These are phyloP conservation scores for Nicator chloris DNA, from an alignment of 2,113 vertebrate genomes.

Conservation along the genomic window DNA sequence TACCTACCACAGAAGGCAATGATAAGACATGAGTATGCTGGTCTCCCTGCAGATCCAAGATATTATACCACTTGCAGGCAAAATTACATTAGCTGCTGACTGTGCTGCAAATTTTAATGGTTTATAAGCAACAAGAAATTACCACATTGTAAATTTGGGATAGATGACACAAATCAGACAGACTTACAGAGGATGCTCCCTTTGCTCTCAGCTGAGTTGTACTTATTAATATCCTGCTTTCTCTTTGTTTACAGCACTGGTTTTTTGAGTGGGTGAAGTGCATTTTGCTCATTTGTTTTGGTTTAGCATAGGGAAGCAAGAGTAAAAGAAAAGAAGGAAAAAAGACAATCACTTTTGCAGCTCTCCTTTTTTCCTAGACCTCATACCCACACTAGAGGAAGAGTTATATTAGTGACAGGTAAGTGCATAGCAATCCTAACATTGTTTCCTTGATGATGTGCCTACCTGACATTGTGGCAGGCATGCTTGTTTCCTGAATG, in stretches of 20 bases:
- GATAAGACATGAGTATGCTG: neutral
- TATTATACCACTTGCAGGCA: constrained; percentile 45
- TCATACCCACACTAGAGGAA: neutral
- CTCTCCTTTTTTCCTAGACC: neutral
- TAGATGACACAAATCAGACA: constrained; percentile 4
- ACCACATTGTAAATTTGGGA: constrained; percentile 10
- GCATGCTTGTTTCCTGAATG: neutral
- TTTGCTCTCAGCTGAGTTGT: neutral
- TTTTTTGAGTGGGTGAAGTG: neutral
- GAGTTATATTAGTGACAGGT: neutral
- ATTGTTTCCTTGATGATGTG: neutral
- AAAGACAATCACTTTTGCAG: neutral
- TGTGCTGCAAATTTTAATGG: constrained; percentile 53
- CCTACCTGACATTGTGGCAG: neutral
- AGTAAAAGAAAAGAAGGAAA: neutral
- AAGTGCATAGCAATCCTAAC: neutral
- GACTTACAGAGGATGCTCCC: neutral
- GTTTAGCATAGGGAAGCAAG: neutral
- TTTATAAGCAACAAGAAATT: constrained; percentile 22
- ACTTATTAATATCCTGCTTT: constrained; percentile 5
- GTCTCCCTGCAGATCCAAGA: constrained; percentile 8
- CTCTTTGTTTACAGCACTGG: neutral
- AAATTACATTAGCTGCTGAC: constrained; percentile 51
- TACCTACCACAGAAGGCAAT: constrained; percentile 32
- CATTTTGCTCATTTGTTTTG: constrained; percentile 9